Evolutionary conservation across 2,888 invertebrate species (phyloP).

Genomic region (Euproctis similis): DNA sequence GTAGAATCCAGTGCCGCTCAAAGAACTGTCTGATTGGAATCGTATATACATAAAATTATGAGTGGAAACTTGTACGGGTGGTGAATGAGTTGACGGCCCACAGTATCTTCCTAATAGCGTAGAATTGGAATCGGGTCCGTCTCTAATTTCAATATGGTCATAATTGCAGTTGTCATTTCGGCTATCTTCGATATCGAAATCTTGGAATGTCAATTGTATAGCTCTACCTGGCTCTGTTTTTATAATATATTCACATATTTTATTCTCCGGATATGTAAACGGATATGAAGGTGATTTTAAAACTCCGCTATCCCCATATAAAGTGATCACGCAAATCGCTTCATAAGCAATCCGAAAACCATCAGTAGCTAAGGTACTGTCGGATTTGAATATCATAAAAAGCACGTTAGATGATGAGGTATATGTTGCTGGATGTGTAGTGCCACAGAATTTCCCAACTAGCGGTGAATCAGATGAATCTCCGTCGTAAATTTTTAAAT

Average conservation of each 20-base stretch:
- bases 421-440: constrained; percentile 72
- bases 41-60: constrained; percentile 83
- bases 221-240: constrained; percentile 77
- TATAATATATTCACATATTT: constrained; percentile 82
- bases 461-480: constrained; percentile 75
- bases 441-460: constrained; percentile 86
- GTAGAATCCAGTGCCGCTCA: constrained; percentile 81
- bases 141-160: constrained; percentile 77
- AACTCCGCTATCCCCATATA: constrained; percentile 74
- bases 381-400: constrained; percentile 70
- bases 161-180: constrained; percentile 43
- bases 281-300: constrained; percentile 87
- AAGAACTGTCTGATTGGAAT: constrained; percentile 77
- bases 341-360: constrained; percentile 54
- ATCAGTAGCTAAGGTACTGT: constrained; percentile 36
- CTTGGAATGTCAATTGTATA: constrained; percentile 79
- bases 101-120: constrained; percentile 82
- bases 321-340: constrained; percentile 51
- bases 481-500: constrained; percentile 80
- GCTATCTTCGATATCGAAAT: constrained; percentile 79
- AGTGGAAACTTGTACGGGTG: constrained; percentile 79
- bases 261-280: constrained; percentile 75
- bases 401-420: constrained; percentile 76
- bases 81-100: constrained; percentile 66
- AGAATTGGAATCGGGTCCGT: constrained; percentile 80